Evolutionary conservation across 2,113 vertebrate genomes (phyloP), one percentile per base, ranked within the genome.

Genomic region (Candoia aspera): DNA sequence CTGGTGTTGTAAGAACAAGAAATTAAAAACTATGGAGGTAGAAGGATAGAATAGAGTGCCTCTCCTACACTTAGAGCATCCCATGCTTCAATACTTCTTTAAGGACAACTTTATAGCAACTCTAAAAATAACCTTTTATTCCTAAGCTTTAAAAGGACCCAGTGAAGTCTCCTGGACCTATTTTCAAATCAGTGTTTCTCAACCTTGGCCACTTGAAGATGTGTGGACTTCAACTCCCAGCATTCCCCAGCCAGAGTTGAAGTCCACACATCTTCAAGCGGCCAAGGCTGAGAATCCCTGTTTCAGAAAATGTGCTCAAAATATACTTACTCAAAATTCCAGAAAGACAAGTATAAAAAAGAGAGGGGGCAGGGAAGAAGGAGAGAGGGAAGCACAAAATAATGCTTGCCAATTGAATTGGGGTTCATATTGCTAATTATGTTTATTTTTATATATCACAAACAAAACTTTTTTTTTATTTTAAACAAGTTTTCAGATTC

Each of bases 401-500:
- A 37, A 21, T 90, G 89, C 84, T 79, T 79, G 68, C 58, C 92
- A 89, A 24, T 0, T 3, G 57, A 15, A 23, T 49, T 24, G n/a
- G 88, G 87, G 55, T 68, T 0, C 60, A 15, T 89, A 88, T 26
- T 84, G 3, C 83, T 26, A 93, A 17, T 46, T 4, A 19, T 62
- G 62, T 83, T 93, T 2, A 79, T 37, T 17, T 64, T 86, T 92
- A n/a, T 62, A 84, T 53, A 79, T 90, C 64, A 92, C 1, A 19
- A 19, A 42, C 89, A 92, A 6, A 92, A 55, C 17, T 15, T 8
- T 86, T 64, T 68, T 89, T 15, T 87, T 93, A 79, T 93, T 49
- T 73, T 53, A 87, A 26, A 19, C 57, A 62, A 64, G 4, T n/a
- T 54, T 94, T 53, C 58, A 84, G 37, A 54, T 86, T 54, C 60